Evolutionary conservation across 2,888 invertebrate genomes (phyloP).

Genomic region (Lasioglossum lativentre): DNA sequence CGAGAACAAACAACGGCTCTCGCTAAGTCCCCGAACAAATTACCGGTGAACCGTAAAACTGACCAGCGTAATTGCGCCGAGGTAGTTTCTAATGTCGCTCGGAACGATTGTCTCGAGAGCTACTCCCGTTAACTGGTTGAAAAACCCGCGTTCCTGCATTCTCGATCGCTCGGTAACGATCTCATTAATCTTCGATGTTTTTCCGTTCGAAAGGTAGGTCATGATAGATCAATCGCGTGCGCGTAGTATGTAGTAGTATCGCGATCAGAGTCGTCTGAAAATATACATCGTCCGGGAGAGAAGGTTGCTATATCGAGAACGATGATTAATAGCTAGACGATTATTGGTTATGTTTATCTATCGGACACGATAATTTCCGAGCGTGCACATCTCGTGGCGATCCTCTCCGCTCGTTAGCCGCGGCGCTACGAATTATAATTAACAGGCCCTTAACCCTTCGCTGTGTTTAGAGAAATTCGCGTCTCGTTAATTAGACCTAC

Average conservation of each 20-base stretch:
- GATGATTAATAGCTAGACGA: slow-evolving; percentile 32
- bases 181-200: slow-evolving; percentile 42
- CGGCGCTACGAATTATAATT: slow-evolving; percentile 73
- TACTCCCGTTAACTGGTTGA: slow-evolving; percentile 5
- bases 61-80: neutral
- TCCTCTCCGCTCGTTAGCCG: neutral
- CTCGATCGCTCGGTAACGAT: slow-evolving; percentile 28
- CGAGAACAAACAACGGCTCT: neutral
- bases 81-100: slow-evolving; percentile 1
- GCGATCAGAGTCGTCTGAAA: slow-evolving; percentile 32
- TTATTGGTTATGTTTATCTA: slow-evolving; percentile 37
- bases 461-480: neutral
- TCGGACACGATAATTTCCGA: neutral
- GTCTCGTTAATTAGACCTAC: too few relatives aligned
- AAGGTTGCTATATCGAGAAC: neutral
- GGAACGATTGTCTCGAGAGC: slow-evolving; percentile 7
- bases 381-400: neutral
- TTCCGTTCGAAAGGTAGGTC: slow-evolving; percentile 53
- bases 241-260: slow-evolving; percentile 8
- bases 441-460: slow-evolving; percentile 70
- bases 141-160: slow-evolving; percentile 8
- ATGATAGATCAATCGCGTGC: slow-evolving; percentile 36
- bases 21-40: slow-evolving; percentile 1
- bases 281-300: slow-evolving; percentile 13
- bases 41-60: slow-evolving; percentile 21